Base-by-base conservation (phyloP, 2,888 invertebrate species). In the Empis stercorea region DNA sequence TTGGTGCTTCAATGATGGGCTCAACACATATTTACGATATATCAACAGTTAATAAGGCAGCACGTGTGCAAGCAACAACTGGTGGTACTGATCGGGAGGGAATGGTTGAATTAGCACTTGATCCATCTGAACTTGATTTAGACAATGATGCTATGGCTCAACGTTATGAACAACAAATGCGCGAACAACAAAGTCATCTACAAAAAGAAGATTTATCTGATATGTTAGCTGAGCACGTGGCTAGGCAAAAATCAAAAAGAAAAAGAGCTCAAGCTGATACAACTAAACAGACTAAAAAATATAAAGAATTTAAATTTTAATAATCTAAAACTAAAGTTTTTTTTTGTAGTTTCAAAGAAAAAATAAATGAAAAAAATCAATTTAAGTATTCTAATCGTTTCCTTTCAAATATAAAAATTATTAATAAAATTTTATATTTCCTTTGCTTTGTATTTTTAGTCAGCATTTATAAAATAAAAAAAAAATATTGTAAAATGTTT, bases 11-110 rank as follows among this genome's bases (percentile, higher is more conserved):
- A 1, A 96, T 99, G 95, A 95, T 99, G 94, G 99, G 87, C 4
- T 96, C 96, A 41, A 92, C 92, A 0, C 99, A 99, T 68, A 92
- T 96, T 0, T 99, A 99, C 66, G 99, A 99, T 63, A 81, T 99
- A 71, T 80, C 84, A 36, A 78, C 78, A 20, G 81, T 79, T 10
- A 76, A 60, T 30, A 75, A 74, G 41, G 75, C 74, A 10, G 73
- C 72, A 47, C 73, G 74, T 7, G 74, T 78, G 23, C 54, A 58
- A 1, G 49, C 62, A 4, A 55, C 63, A 6, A 53, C 64, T 14
- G 59, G 63, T 23, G 68, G 71, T 38, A 66, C 65, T 32, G 76
- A 76, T 56, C 68, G 73, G 13, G 72, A 74, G 48, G 84, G 80
- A 30, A 86, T 84, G 55, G 91, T 99, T 30, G 97, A 97, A 65